Evolutionary conservation across 1,140 invertebrate genomes (phyloP), one percentile per base, ranked within the genome.

Genomic region (Sitophilus oryzae): DNA sequence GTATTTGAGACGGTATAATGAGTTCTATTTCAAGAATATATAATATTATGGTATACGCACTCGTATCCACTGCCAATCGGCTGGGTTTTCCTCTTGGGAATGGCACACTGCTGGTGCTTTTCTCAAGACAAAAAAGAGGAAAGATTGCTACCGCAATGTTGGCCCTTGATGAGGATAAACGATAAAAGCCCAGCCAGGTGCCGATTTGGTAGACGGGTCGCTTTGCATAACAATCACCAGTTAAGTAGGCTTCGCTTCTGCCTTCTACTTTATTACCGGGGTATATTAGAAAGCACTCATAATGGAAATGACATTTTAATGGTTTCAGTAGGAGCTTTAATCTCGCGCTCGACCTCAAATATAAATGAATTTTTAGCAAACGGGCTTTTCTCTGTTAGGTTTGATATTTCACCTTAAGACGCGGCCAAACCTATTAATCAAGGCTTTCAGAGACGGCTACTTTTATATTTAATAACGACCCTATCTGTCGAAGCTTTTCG

Each of bases 211-310:
- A 38, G 59, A 56, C 45, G 54, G 55, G 59, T 57, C 65, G 66
- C 66, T 71, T 71, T 71, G 69, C 69, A 69, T 71, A 68, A 71
- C 69, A 71, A 71, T 71, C 62, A 63, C 63, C 62, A 57, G 50
- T 66, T 68, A 68, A 68, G 64, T 58, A 61, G 65, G 59, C 63
- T 63, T 61, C 65, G 59, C 48, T 59, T 66, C 63, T 68, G 68
- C 63, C 66, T 69, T 69, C 66, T 62, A 61, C 56, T 65, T 69
- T 68, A 68, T 67, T 67, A 67, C 64, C 64, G 58, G 59, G 59
- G 64, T 66, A 69, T 70, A 69, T 70, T 69, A 67, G 68, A 69
- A 69, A 70, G 66, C 66, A 68, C 63, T 65, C 66, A 63, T 60
- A 67, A 66, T 64, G 65, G 56, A 68, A 52, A 56, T 25, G 53